Evolutionary conservation across 2,113 vertebrate species (phyloP).

Genomic region (Epinephelus lanceolatus): DNA sequence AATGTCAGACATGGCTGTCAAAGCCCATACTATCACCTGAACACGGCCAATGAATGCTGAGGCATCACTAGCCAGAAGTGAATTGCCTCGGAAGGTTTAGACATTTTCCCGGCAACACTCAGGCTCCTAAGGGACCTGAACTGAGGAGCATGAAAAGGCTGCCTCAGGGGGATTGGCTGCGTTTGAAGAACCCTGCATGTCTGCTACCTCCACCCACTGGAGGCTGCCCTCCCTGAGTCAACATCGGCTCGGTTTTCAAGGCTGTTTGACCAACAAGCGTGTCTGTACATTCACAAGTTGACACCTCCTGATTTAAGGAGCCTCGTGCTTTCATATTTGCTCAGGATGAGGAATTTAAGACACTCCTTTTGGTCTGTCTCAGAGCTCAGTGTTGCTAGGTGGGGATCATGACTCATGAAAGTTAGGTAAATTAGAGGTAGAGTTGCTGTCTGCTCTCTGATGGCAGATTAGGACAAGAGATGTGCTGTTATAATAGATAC

Average conservation of each 20-base stretch:
- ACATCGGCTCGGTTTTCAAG: conserved; percentile 74
- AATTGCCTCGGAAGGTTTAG: conserved; percentile 59
- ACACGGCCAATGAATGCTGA: conserved; percentile 18
- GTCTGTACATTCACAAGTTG: conserved; percentile 77
- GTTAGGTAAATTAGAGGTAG: conserved; percentile 38
- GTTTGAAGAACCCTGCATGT: conserved; percentile 66
- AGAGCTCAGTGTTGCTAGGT: conserved; percentile 44
- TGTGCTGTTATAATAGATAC: conserved; percentile 25
- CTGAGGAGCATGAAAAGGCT: conserved; percentile 70
- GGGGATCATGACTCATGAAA: conserved; percentile 59
- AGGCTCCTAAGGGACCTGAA: conserved; percentile 75
- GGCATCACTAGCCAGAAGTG: conserved; percentile 21
- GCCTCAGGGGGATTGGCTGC: conserved; percentile 63
- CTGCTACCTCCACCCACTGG: conserved; percentile 60
- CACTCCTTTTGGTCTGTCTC: conserved; percentile 45
- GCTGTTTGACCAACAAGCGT: conserved; percentile 76
- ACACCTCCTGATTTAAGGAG: conserved; percentile 74
- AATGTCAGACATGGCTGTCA: not conserved
- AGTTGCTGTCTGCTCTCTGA: conserved; percentile 30
- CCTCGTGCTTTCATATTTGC: conserved; percentile 57
- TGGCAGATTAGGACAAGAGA: conserved; percentile 43
- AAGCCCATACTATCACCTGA: conserved; percentile 12
- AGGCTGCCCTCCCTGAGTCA: conserved; percentile 76
- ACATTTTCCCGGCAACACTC: conserved; percentile 73
- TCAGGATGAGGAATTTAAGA: conserved; percentile 62